Evolutionary conservation across 2,888 invertebrate species (phyloP).

Genomic region (Drosophila cognata): DNA sequence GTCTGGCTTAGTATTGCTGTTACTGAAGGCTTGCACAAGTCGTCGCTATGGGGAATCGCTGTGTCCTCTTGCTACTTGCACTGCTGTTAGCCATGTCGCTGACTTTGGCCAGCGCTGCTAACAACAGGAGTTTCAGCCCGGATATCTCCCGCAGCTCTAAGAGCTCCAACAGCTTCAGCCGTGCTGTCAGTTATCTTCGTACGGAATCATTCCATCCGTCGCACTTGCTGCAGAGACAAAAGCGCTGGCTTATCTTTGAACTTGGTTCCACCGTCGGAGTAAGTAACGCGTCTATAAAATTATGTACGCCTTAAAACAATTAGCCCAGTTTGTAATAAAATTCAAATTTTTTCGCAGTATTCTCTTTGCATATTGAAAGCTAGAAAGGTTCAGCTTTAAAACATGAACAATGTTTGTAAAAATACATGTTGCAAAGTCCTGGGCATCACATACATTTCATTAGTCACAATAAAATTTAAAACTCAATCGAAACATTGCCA

Average conservation of each 20-base stretch:
- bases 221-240: slow-evolving; percentile 62
- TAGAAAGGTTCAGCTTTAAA: neutral
- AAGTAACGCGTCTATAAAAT: slow-evolving; percentile 23
- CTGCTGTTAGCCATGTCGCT: slow-evolving; percentile 20
- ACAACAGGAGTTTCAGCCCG: slow-evolving; percentile 4
- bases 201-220: slow-evolving; percentile 27
- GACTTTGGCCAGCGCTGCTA: slow-evolving; percentile 4
- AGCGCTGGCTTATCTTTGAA: slow-evolving; percentile 81
- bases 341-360: neutral
- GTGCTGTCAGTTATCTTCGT: slow-evolving; percentile 54
- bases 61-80: slow-evolving; percentile 11
- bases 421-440: neutral
- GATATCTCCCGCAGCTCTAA: neutral
- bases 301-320: no score
- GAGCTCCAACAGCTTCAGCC: slow-evolving; percentile 21
- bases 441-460: neutral
- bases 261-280: slow-evolving; percentile 77
- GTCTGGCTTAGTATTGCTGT: slow-evolving; percentile 37
- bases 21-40: slow-evolving; percentile 2
- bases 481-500: no score
- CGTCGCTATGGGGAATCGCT: slow-evolving; percentile 42
- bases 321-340: neutral
- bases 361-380: neutral
- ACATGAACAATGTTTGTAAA: neutral
- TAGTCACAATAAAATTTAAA: no score